phyloP scores from a whole-genome alignment of 2,888 invertebrate genomes.

The Cactoblastis cactorum region DNA sequence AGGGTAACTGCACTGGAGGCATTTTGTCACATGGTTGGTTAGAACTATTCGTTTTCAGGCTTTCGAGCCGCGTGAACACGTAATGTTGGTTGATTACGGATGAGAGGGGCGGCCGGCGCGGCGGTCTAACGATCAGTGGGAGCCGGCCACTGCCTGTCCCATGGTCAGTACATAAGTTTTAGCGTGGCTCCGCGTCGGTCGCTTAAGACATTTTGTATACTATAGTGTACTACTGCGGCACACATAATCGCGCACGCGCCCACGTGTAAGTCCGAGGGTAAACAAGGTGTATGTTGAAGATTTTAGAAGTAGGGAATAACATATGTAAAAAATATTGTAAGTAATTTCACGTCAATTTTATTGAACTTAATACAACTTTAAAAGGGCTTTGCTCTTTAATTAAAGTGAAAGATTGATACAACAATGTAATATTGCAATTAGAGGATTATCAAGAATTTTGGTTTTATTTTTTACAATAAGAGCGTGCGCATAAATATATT shows the following conservation, averaged over 20 bases:
- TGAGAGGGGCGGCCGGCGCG: conserved; percentile 8
- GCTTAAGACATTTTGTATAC: conserved; percentile 18
- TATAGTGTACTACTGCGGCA: conserved; percentile 30
- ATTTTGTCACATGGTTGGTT: conserved; percentile 37
- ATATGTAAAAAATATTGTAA: no score
- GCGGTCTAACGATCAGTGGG: conserved; percentile 23
- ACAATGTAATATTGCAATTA: no score
- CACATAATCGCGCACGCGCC: conserved; percentile 49
- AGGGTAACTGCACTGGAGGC: conserved; percentile 44
- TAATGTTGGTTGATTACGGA: not conserved
- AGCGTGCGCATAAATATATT: no score
- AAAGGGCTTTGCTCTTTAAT: no score
- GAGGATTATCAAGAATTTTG: no score
- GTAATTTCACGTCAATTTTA: no score
- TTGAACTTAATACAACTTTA: no score
- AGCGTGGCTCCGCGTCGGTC: conserved; percentile 21
- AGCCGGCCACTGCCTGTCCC: conserved; percentile 24
- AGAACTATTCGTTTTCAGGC: not conserved
- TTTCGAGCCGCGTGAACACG: not conserved
- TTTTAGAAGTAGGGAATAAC: not conserved
- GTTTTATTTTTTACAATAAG: no score
- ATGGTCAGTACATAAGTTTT: conserved; percentile 29
- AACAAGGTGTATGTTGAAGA: conserved; percentile 24
- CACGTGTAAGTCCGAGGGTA: conserved; percentile 29
- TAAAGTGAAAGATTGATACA: no score